Evolutionary conservation across 2,797 vertebrate species (phyloP), one percentile per base, ranked within the genome.

Genomic region (Poeciliopsis gracilis): DNA sequence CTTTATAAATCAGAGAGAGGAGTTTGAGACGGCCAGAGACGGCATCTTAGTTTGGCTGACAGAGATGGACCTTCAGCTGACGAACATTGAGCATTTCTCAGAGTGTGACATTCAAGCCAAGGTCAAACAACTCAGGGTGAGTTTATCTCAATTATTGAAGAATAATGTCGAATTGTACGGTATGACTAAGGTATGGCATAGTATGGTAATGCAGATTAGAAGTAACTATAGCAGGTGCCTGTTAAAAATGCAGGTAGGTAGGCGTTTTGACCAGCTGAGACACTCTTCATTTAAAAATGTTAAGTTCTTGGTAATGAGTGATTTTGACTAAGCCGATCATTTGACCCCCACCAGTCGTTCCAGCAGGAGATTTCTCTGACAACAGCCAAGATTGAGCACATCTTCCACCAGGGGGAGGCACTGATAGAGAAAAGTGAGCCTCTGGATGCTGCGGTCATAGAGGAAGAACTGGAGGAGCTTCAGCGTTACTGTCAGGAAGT

Each of bases 81-180:
- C 98, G 84, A 99, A 99, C 85, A 99, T 99, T 0, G 98, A 99
- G 77, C 98, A 99, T 91, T 99, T 99, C 92, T 99, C 98, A 0
- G 98, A 99, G 86, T 99, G 98, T 86, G 98, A 99, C 83, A 97
- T 98, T 79, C 97, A 99, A 89, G 98, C 97, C 86, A 99, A 99
- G 88, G 97, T 99, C 93, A 98, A 98, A 87, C 98, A 99, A 85
- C 97, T 99, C 85, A 96, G 96, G 97, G 98, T 99, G 90, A 76
- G 84, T 80, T 76, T 77, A 18, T 70, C 61, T 5, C 0, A 38
- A 16, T 16, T 53, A 49, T 28, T 45, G 33, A 28, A 36, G 28
- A 30, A 46, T 20, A 51, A 20, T 72, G 2, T 43, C 8, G 38
- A 25, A 13, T n/a, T n/a, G 5, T n/a, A 6, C 20, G 0, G 0